Conservation (phyloP, 2,888 invertebrate species). For the Acrobasis consociella region DNA sequence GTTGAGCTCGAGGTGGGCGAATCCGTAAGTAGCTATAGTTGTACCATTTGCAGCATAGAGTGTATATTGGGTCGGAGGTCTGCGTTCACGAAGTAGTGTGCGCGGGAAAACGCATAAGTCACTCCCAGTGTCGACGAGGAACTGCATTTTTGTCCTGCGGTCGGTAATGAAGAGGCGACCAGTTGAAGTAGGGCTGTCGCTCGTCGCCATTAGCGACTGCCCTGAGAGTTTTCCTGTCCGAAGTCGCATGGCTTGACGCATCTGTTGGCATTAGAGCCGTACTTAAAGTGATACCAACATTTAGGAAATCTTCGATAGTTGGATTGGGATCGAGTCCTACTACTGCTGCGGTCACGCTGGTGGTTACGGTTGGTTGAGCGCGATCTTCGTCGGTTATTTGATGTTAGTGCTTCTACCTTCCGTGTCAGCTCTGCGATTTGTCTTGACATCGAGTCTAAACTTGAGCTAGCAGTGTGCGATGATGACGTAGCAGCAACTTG, state of each 20-base stretch:
- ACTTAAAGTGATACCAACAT: slow-evolving; percentile 36
- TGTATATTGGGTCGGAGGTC: slow-evolving; percentile 24
- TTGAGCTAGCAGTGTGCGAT: too few relatives aligned
- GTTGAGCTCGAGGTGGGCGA: slow-evolving; percentile 30
- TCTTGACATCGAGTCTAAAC: not conserved
- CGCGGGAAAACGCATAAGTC: slow-evolving; percentile 28
- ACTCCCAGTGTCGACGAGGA: slow-evolving; percentile 31
- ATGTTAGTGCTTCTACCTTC: not conserved
- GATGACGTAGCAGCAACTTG: slow-evolving; percentile 21
- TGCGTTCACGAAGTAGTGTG: slow-evolving; percentile 24
- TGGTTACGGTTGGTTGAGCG: too few relatives aligned
- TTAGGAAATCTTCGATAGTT: slow-evolving; percentile 25
- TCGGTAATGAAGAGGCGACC: slow-evolving; percentile 37
- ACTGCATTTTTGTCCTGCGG: slow-evolving; percentile 31
- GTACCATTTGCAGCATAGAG: slow-evolving; percentile 38
- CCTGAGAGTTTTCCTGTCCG: slow-evolving; percentile 26
- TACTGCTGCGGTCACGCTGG: too few relatives aligned
- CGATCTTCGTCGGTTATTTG: not conserved
- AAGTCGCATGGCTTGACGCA: slow-evolving; percentile 30
- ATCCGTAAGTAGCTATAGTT: slow-evolving; percentile 35
- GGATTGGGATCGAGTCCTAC: too few relatives aligned
- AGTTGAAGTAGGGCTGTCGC: slow-evolving; percentile 21
- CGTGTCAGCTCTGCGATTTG: slow-evolving; percentile 12
- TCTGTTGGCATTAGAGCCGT: slow-evolving; percentile 20
- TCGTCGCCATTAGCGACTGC: slow-evolving; percentile 29